Conservation (phyloP, 2,797 vertebrate genomes). For the Brachyrhaphis roseni region DNA sequence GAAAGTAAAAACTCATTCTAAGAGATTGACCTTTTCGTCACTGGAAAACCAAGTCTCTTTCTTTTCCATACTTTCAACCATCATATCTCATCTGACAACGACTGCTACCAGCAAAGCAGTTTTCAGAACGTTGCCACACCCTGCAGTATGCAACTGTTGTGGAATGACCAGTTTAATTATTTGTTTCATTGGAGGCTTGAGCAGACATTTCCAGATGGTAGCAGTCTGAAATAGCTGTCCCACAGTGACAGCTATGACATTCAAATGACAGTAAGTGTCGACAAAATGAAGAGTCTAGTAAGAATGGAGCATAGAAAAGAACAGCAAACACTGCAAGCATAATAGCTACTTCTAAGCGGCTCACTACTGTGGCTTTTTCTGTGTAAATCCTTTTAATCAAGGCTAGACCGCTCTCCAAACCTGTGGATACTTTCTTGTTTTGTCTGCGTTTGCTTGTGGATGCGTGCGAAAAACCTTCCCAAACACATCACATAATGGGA, state of each 20-base stretch:
- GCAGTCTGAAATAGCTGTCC: constrained; percentile 5
- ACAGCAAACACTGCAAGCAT: constrained; percentile 29
- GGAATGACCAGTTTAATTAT: constrained; percentile 43
- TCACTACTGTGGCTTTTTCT: constrained; percentile 20
- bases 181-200: constrained; percentile 40
- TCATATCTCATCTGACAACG: neutral
- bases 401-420: constrained; percentile 53
- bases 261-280: constrained; percentile 27
- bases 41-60: neutral
- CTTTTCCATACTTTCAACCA: neutral
- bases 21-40: neutral
- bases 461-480: constrained; percentile 42
- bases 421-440: constrained; percentile 50
- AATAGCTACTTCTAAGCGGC: constrained; percentile 25
- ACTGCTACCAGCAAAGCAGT: neutral
- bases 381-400: constrained; percentile 73
- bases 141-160: constrained; percentile 39
- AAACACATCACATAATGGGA: constrained; percentile 66
- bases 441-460: constrained; percentile 33
- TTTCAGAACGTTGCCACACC: constrained; percentile 19
- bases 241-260: constrained; percentile 25
- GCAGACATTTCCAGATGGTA: constrained; percentile 14
- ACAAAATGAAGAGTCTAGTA: constrained; percentile 41
- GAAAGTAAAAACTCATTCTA: neutral
- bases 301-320: constrained; percentile 26